Conservation (phyloP, 2,113 vertebrate genomes). For the Centropus bengalensis region DNA sequence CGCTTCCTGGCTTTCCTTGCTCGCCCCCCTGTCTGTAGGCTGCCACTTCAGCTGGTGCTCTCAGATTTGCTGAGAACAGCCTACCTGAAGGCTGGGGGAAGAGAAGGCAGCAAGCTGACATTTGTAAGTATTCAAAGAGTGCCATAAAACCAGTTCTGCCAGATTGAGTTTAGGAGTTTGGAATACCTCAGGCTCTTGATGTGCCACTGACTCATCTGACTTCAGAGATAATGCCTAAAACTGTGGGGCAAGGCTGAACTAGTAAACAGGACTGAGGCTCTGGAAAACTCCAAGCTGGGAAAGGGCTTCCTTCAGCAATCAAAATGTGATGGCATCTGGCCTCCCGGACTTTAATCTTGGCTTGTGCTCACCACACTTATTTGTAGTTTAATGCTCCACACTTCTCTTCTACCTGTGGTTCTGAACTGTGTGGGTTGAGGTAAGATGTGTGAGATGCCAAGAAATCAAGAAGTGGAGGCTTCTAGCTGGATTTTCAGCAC, state of each 20-base stretch:
- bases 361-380: background rate
- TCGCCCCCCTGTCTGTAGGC: background rate
- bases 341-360: background rate
- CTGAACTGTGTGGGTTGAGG: background rate
- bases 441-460: background rate
- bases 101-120: background rate
- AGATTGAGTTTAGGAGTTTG: background rate
- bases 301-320: background rate
- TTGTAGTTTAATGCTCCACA: background rate
- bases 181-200: background rate
- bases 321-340: background rate
- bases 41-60: background rate
- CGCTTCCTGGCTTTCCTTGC: background rate
- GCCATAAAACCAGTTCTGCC: background rate
- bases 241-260: background rate
- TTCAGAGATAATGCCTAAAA: background rate
- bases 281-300: background rate
- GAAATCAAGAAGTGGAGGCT: background rate
- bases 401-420: background rate
- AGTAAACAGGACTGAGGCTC: background rate
- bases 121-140: background rate
- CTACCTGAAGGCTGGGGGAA: background rate
- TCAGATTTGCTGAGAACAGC: background rate
- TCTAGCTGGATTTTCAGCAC: background rate
- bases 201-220: conserved; percentile 15